phyloP scores from a whole-genome alignment of 2,113 vertebrate species.

The Dinomys branickii region DNA sequence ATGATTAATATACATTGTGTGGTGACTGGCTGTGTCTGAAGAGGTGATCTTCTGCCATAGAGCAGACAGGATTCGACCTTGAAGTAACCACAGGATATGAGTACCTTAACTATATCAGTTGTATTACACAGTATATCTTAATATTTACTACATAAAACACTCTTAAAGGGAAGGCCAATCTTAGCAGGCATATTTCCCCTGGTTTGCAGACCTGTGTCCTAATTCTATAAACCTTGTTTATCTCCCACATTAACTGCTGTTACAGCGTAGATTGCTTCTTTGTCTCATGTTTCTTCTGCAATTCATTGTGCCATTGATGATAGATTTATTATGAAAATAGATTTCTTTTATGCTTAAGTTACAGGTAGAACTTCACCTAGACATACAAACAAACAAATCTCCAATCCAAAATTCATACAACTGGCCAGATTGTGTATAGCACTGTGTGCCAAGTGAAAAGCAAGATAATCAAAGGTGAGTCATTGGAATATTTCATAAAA shows the following conservation, averaged over 20 bases:
- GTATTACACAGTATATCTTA: not conserved
- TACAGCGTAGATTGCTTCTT: not conserved
- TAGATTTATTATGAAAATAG: not conserved
- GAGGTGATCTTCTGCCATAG: not conserved
- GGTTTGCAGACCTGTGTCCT: not conserved
- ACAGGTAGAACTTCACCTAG: not conserved
- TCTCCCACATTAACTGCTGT: not conserved
- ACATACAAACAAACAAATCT: not conserved
- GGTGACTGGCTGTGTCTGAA: not conserved
- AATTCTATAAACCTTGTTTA: not conserved
- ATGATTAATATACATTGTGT: not conserved
- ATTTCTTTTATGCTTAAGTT: not conserved
- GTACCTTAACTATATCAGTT: not conserved
- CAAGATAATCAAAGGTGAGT: not conserved
- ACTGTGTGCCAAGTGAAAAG: not conserved
- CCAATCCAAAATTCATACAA: not conserved
- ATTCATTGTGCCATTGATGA: not conserved
- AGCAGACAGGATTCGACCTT: not conserved
- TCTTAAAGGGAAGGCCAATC: not conserved
- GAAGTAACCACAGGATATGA: not conserved
- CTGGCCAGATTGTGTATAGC: not conserved
- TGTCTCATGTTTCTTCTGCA: not conserved
- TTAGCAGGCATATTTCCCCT: not conserved
- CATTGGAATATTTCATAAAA: slow-evolving; percentile 3
- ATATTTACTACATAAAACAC: not conserved